Base-by-base conservation (phyloP, 1,140 invertebrate species). In the Scylla paramamosain region DNA sequence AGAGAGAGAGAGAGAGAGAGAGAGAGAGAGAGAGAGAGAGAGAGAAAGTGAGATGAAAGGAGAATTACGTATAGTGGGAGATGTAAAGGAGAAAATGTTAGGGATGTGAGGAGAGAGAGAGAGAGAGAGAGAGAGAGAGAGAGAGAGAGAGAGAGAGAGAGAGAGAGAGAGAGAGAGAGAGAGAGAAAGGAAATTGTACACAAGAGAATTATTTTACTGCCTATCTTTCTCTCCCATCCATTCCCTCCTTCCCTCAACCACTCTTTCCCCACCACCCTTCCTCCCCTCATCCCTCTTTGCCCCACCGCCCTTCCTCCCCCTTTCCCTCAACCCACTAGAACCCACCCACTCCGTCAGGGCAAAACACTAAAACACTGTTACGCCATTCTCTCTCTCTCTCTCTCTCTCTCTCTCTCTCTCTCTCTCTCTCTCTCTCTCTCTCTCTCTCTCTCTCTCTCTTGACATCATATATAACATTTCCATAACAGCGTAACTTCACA, bases 1-100 rank as follows among this genome's bases (percentile, higher is more conserved):
- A 88, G 84, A 87, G 84, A 87, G 84, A 87, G 84, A 87, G 84
- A 87, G 84, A 87, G 84, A 87, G 86, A 32, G 31, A 87, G n/a
- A 32, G n/a, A 87, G 1, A 87, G 86, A 83, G 82, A 83, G 82
- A 83, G 82, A 83, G 82, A 83, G 82, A 83, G 82, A 83, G 82
- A 83, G 82, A 83, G 82, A 31, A 20, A 31, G 6, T n/a, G 82
- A 45, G 84, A 46, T 12, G 84, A 46, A 39, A 46, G 84, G 83
- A 32, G 25, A 84, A 32, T 29, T 20, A 28, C 12, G 31, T 1
- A 29, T 10, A 84, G n/a, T 32, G n/a, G 25, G 67, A 77, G 67
- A 77, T 25, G 25, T 12, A 77, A n/a, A 77, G 8, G 8, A n/a
- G 67, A n/a, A n/a, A 77, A 20, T n/a, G 20, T 10, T 8, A 25